phyloP scores from a whole-genome alignment of 30 jellyfish, hydroid and myxozoan genomes.

The Aurelia sp. region DNA sequence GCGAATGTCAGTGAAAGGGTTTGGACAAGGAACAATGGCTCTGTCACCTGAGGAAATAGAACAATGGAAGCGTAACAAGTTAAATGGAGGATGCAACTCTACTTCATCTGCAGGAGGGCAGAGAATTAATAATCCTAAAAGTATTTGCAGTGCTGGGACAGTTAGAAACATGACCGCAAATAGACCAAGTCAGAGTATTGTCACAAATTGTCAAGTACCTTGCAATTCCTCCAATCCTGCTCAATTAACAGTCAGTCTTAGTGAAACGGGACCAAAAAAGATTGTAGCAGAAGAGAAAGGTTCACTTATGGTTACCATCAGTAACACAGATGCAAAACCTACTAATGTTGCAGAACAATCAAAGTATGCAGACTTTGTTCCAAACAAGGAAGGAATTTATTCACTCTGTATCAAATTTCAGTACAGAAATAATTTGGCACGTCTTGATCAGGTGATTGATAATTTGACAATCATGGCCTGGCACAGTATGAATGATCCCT shows the following conservation, averaged over 20 bases:
- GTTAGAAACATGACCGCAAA: neutral
- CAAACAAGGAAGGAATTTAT: conserved; percentile 27
- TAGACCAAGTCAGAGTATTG: neutral
- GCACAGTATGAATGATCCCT: too few relatives aligned
- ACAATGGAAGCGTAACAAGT: conserved; percentile 31
- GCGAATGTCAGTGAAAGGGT: conserved; percentile 64
- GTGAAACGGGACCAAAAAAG: neutral
- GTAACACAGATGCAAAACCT: neutral
- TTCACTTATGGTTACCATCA: neutral
- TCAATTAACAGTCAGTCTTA: neutral
- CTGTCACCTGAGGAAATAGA: conserved; percentile 64
- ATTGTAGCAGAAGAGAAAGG: neutral
- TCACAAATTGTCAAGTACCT: neutral
- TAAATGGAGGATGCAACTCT: conserved; percentile 2
- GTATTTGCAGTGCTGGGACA: neutral
- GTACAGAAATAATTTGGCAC: neutral
- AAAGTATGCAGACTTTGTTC: neutral
- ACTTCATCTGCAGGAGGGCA: neutral
- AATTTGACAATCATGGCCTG: too few relatives aligned
- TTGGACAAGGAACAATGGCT: conserved; percentile 45
- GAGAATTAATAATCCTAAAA: neutral
- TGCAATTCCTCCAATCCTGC: too few relatives aligned
- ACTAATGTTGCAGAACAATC: too few relatives aligned
- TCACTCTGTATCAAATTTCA: conserved; percentile 7
- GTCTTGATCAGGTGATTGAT: too few relatives aligned